Conservation (phyloP, 2,113 vertebrate species). For the Callipepla californica region DNA sequence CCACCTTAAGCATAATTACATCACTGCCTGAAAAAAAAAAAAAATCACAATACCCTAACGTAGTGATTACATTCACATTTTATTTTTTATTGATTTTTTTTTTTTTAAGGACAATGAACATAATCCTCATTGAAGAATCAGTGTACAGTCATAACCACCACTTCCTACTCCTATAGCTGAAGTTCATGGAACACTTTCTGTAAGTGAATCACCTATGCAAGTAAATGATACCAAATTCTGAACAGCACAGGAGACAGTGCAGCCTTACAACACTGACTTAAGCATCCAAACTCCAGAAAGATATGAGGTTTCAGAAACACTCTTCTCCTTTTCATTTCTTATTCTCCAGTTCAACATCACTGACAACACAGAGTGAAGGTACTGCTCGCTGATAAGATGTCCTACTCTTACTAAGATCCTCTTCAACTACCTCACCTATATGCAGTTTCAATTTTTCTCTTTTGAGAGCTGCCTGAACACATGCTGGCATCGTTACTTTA, state of each 20-base stretch:
- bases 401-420: background rate
- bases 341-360: background rate
- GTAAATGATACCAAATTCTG: background rate
- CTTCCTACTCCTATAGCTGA: background rate
- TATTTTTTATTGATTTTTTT: background rate
- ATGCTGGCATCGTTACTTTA: background rate
- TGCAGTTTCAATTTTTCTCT: background rate
- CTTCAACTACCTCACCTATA: background rate
- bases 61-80: background rate
- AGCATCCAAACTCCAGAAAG: background rate
- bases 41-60: background rate
- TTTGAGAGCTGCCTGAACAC: background rate
- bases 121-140: background rate
- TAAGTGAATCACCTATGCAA: background rate
- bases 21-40: background rate
- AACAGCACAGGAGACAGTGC: background rate
- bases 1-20: background rate
- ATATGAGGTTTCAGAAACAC: background rate
- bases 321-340: background rate
- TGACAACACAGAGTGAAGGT: fast-evolving
- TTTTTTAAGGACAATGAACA: background rate
- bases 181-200: background rate
- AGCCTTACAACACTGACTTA: background rate
- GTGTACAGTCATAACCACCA: background rate
- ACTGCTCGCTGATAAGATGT: background rate